Base-by-base conservation (phyloP, 2,888 invertebrate species). In the Tachystola acroxantha region DNA sequence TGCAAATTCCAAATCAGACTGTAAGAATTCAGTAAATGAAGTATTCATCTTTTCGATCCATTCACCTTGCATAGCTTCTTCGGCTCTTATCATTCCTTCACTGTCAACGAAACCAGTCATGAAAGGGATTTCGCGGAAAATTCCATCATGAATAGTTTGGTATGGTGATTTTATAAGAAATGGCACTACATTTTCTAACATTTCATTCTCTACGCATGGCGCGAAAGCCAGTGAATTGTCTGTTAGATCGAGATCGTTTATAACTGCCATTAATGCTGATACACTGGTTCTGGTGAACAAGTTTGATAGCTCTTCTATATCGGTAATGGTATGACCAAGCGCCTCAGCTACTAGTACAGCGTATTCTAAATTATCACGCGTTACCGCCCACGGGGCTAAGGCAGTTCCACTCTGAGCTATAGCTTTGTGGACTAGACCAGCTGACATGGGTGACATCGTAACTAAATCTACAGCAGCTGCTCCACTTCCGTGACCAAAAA, bases 401-500 rank as follows among this genome's bases (percentile, higher is more conserved):
- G 85, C 77, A 29, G 60, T 74, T 9, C 85, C 81, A 61, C 84
- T 85, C 57, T 84, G 84, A 9, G 64, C 48, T 33, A 84, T 82
- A 7, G 67, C 80, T 59, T 65, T 84, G 32, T 79, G 70, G 13
- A 85, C 50, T 13, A 85, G 60, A 14, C 69, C 72, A 22, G 54
- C 39, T 29, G 76, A 63, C 55, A 65, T 57, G 0, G 79, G 76
- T 7, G 86, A 80, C 12, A 84, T 34, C 10, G 82, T 77, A 1
- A 85, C 60, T 33, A 85, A 62, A 54, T 85, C 85, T 1, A 84
- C 78, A 9, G 74, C 72, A 24, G 91, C 89, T 3, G 92, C 93
- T 1, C 94, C 94, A 36, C 94, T 92, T 10, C 93, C 93, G 61
- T 96, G 94, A 0, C 96, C 96, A 65, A 95, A 89, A 1, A 96